These are phyloP conservation scores for Nematolebias whitei DNA, from an alignment of 2,113 vertebrate genomes.

Conservation along the genomic window DNA sequence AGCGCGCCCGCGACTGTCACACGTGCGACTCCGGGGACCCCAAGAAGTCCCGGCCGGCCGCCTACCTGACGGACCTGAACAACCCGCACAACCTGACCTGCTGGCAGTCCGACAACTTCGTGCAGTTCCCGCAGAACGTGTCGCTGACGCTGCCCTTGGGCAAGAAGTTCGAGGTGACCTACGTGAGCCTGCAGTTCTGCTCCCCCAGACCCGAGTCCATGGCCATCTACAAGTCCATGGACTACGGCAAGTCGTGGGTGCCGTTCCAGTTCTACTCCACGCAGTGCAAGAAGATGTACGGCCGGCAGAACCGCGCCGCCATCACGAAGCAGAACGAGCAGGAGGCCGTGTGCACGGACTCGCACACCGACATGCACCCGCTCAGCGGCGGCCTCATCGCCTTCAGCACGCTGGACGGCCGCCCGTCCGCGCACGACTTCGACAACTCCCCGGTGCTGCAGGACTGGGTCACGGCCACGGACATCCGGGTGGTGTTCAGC, in stretches of 20 bases:
- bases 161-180: constrained; percentile 98
- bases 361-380: constrained; percentile 96
- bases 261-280: constrained; percentile 98
- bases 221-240: constrained; percentile 99
- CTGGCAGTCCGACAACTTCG: constrained; percentile 96
- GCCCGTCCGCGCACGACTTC: constrained; percentile 98
- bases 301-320: constrained; percentile 88
- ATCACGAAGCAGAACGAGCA: constrained; percentile 99
- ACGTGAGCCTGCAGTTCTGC: constrained; percentile 98
- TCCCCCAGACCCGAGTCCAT: constrained; percentile 97
- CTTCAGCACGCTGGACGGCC: constrained; percentile 98
- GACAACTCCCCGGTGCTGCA: constrained; percentile 98
- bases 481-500: constrained; percentile 95
- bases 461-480: constrained; percentile 99
- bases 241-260: constrained; percentile 96
- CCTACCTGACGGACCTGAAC: constrained; percentile 97
- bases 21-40: constrained; percentile 93
- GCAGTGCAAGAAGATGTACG: constrained; percentile 97
- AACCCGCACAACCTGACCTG: constrained; percentile 99
- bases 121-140: constrained; percentile 93
- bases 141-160: constrained; percentile 94
- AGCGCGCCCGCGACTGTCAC: constrained; percentile 90
- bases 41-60: constrained; percentile 89
- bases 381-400: constrained; percentile 95
- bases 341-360: constrained; percentile 97